Conservation (phyloP, 23 tunicate genomes). For the Phallusia fumigata region DNA sequence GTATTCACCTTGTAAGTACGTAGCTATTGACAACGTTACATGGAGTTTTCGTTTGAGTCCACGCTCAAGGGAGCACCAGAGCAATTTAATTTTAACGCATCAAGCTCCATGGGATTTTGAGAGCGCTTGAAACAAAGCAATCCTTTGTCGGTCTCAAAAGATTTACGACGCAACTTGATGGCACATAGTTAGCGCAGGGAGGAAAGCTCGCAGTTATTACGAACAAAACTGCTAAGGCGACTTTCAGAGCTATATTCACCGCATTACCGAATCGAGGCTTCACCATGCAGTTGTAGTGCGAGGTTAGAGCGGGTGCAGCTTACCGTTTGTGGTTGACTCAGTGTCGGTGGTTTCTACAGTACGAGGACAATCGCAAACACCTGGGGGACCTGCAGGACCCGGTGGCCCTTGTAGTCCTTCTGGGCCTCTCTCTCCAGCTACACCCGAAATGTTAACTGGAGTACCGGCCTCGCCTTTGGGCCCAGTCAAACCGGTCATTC, state of each 20-base stretch:
- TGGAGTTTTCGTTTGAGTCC: too few relatives aligned
- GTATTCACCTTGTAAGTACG: too few relatives aligned
- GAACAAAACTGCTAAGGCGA: too few relatives aligned
- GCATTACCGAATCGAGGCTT: not conserved
- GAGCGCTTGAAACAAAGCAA: not conserved
- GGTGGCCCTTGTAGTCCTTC: constrained; percentile 20
- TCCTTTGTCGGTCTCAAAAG: not conserved
- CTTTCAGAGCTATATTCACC: not conserved
- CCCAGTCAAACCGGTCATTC: constrained; percentile 11
- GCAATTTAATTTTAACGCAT: not conserved
- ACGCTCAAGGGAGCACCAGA: too few relatives aligned
- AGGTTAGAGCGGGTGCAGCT: not conserved
- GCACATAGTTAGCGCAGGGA: not conserved
- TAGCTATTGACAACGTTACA: too few relatives aligned
- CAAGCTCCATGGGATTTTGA: not conserved
- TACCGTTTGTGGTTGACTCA: not conserved
- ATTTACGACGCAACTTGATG: not conserved
- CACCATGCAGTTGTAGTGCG: not conserved
- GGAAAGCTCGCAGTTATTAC: too few relatives aligned
- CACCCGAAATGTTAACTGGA: not conserved
- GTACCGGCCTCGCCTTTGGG: constrained; percentile 1
- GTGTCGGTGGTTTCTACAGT: not conserved
- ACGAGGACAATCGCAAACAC: constrained; percentile 25
- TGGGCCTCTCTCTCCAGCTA: constrained; percentile 26
- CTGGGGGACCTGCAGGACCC: constrained; percentile 43